Percentiles rank a stretch among this genome's conserved stretches.
phyloP scores from a whole-genome alignment of 2,797 vertebrate species.

The Euthynnus affinis region DNA sequence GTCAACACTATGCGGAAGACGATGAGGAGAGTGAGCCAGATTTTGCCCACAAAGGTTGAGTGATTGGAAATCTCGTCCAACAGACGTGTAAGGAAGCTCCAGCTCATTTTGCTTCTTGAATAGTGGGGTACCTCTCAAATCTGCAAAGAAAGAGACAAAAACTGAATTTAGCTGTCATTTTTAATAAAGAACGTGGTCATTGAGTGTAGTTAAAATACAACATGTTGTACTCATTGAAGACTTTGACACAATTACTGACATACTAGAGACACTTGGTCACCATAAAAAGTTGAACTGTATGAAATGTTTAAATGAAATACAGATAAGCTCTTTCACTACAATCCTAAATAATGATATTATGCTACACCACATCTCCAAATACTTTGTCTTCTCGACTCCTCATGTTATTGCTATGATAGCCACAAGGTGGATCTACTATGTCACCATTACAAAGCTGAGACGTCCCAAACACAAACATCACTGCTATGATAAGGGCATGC shows the following conservation, averaged over 20 bases:
- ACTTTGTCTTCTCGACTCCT: neutral
- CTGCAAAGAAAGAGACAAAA: constrained; percentile 45
- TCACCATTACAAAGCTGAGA: neutral
- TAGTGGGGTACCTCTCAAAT: constrained; percentile 49
- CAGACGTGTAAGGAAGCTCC: constrained; percentile 93
- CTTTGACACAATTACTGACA: no score
- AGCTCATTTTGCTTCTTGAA: constrained; percentile 88
- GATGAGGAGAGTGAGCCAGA: constrained; percentile 93
- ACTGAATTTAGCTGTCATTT: neutral
- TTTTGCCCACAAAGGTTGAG: constrained; percentile 94
- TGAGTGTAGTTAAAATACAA: neutral
- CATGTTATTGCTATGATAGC: neutral
- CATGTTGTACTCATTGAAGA: neutral
- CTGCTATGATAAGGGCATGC: neutral
- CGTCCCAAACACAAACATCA: neutral
- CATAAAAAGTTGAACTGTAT: no score
- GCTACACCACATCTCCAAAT: neutral
- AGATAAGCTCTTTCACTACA: no score
- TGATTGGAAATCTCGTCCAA: constrained; percentile 96
- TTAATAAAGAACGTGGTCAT: neutral
- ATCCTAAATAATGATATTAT: no score
- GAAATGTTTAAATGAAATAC: no score
- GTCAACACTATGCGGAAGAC: constrained; percentile 94
- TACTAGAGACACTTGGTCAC: no score
- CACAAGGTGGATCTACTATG: constrained; percentile 46